Percentiles rank a stretch among this genome's conserved stretches.
Conservation (phyloP, 2,888 invertebrate genomes). For the Hipparchia semele region DNA sequence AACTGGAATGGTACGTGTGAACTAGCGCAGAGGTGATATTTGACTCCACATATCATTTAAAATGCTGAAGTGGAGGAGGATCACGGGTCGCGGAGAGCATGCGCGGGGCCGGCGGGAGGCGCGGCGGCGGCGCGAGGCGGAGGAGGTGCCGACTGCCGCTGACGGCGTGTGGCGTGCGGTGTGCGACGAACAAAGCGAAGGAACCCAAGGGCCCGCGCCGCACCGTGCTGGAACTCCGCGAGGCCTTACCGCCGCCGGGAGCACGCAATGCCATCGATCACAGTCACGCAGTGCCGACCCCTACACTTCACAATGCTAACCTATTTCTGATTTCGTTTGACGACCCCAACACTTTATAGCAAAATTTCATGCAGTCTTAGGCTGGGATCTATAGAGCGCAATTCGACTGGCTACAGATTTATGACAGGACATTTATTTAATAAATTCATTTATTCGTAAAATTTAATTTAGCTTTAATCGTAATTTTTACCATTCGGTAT, state of each 20-base stretch:
- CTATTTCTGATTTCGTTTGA: conserved; percentile 58
- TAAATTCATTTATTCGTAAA: too few relatives aligned
- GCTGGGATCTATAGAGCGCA: too few relatives aligned
- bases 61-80: conserved; percentile 68
- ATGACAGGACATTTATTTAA: too few relatives aligned
- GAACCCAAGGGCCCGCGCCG: conserved; percentile 46
- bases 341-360: background rate
- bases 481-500: too few relatives aligned
- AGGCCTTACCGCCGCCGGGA: conserved; percentile 57
- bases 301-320: conserved; percentile 57
- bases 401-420: too few relatives aligned
- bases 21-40: conserved; percentile 56
- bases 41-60: conserved; percentile 65
- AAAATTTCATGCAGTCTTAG: background rate
- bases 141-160: conserved; percentile 55
- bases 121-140: conserved; percentile 67
- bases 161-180: conserved; percentile 56
- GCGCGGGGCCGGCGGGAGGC: conserved; percentile 67
- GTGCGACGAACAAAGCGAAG: conserved; percentile 63
- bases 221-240: conserved; percentile 55
- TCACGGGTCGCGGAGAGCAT: conserved; percentile 67
- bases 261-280: conserved; percentile 73
- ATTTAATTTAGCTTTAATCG: too few relatives aligned
- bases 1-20: conserved; percentile 54
- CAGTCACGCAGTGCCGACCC: conserved; percentile 62